A percentile compares a stretch with the other conserved stretches of the same genome.
phyloP scores from a whole-genome alignment of 2,888 invertebrate species.

The Lepidochitona cinerea region DNA sequence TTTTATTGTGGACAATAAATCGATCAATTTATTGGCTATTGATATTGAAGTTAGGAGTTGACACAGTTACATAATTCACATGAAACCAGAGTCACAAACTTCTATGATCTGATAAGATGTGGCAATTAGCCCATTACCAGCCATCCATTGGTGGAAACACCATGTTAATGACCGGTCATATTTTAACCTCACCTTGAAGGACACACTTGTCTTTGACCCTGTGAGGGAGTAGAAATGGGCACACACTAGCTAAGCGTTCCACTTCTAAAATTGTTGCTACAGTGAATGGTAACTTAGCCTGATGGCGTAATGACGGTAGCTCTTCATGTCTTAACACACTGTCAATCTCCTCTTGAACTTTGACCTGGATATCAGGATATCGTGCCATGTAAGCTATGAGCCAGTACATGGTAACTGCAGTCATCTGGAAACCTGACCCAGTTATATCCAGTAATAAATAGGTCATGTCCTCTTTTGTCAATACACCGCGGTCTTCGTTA shows the following conservation, averaged over 20 bases:
- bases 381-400: conserved; percentile 50
- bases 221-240: conserved; percentile 56
- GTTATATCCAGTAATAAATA: conserved; percentile 47
- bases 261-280: conserved; percentile 55
- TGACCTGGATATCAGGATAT: conserved; percentile 46
- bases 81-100: too few relatives aligned
- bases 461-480: conserved; percentile 49
- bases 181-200: conserved; percentile 53
- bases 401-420: conserved; percentile 46
- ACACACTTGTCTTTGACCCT: conserved; percentile 34
- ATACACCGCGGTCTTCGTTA: conserved; percentile 46
- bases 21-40: too few relatives aligned
- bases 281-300: conserved; percentile 53
- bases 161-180: too few relatives aligned
- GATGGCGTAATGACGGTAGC: conserved; percentile 48
- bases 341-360: conserved; percentile 50
- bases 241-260: conserved; percentile 48
- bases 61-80: too few relatives aligned
- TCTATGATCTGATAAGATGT: too few relatives aligned
- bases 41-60: too few relatives aligned
- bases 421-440: conserved; percentile 44
- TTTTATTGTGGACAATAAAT: too few relatives aligned
- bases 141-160: too few relatives aligned
- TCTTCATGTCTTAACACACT: conserved; percentile 48
- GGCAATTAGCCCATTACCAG: too few relatives aligned